Base-by-base conservation (phyloP, 1,140 invertebrate species). In the Penaeus indicus region DNA sequence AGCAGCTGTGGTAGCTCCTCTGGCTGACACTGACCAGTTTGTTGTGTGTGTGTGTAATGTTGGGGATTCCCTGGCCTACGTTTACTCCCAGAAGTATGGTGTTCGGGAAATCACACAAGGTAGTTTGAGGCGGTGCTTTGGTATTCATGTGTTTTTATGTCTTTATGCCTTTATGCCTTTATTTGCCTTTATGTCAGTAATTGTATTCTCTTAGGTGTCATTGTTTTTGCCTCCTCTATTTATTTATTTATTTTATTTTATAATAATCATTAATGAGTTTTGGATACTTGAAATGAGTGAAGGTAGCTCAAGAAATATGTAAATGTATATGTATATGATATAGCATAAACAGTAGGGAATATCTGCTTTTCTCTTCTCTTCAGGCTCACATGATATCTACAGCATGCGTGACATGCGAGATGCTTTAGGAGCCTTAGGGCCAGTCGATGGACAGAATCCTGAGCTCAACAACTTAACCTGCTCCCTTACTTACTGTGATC, bases 381-480 rank as follows among this genome's bases (percentile, higher is more conserved):
- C 93, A 93, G 97, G 96, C 72, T 98, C 97, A n/a, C 97, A 98
- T 92, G 97, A 98, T 92, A 96, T 98, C 75, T 94, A 96, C 86
- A 95, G 95, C 69, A 98, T 97, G 94, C 93, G 97, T 38, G 97
- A 98, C 92, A 98, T 98, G 96, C 94, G 97, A 32, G 97, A 98
- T 93, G 97, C 97, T 27, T 94, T 98, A 32, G 97, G 97, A 22
- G 97, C 97, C 18, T 92, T 97, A 21, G 97, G 97, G 16, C 97
- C 97, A 0, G 97, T 98, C 0, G 96, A 97, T 92, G 97, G 97
- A 21, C 94, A 94, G 60, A 96, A 97, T 92, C 97, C 97, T 1
- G 97, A 98, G 93, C 93, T 98, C 60, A 97, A 96, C 91, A 98
- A 98, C 93, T 93, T 98, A 21, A 98, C 97, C 0, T 96, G 97